Evolutionary conservation across 2,888 invertebrate species (phyloP), one percentile per base, ranked within the genome.

Genomic region (Nudaria mundana): DNA sequence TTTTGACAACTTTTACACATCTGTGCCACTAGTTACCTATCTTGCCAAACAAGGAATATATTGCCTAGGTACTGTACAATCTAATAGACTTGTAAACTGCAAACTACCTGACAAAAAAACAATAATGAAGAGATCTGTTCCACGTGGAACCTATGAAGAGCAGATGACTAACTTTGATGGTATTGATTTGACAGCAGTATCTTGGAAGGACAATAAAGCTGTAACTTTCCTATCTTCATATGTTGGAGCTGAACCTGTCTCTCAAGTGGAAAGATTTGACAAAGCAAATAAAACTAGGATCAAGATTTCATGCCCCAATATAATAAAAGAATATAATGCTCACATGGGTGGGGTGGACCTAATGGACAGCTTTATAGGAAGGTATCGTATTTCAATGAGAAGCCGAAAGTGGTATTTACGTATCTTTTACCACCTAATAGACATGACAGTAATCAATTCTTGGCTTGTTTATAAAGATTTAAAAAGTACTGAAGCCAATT

Each of bases 1-100:
- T 56, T 65, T 66, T 53, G 62, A 62, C 47, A 65, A 64, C 57
- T 65, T 61, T 62, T 65, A 63, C 52, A 64, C 66, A 23, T 56
- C 52, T 45, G 48, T 66, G 47, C 59, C 62, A 53, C 52, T 69
- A 44, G 14, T 68, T 44, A 52, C 59, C 52, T 56, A 62, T 50
- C 53, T 66, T 46, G 37, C 50, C 45, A 59, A 65, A 32, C 47
- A 65, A 56, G 63, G 63, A 44, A 66, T 66, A 52, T 64, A 63
- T 55, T 60, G 56, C 52, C 55, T 64, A 46, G 64, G 63, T 40
- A 67, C 63, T 46, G 61, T 70, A 48, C 63, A 65, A 43, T 56
- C 49, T 51, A 66, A 67, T 54, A 56, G 66, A 38, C 54, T 65
- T 36, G 63, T 57, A 44, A 63, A 58, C 50, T 33, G 23, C 33